Percentiles rank a stretch among this genome's conserved stretches.
Conservation (phyloP, 1,140 invertebrate species). For the Metopolophium dirhodum region DNA sequence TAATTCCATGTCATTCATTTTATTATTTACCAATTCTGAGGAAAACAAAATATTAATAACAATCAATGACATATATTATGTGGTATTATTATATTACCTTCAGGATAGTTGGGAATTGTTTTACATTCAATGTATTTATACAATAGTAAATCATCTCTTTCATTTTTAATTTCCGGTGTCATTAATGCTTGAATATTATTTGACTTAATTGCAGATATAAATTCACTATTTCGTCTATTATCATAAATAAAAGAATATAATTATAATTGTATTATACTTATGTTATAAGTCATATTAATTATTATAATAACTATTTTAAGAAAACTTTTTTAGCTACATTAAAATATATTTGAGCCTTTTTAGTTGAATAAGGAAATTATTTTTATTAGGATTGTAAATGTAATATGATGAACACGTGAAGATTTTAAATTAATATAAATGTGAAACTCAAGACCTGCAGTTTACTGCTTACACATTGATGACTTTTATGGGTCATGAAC, state of each 20-base stretch:
- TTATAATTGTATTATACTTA: no score
- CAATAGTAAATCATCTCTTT: conserved; percentile 12
- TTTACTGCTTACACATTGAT: background rate
- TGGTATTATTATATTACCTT: background rate
- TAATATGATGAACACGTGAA: no score
- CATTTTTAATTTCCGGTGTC: background rate
- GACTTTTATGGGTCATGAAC: background rate
- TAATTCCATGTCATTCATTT: conserved; percentile 34
- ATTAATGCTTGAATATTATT: conserved; percentile 14
- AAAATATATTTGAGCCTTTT: background rate
- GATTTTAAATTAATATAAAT: background rate
- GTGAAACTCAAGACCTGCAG: background rate
- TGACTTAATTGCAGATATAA: background rate
- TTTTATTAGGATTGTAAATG: no score
- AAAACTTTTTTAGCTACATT: background rate
- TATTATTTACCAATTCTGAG: background rate
- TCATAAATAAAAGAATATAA: background rate
- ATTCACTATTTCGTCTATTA: conserved; percentile 24
- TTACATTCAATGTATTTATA: background rate
- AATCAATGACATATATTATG: background rate
- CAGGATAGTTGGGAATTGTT: background rate
- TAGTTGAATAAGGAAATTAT: no score
- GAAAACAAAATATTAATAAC: background rate
- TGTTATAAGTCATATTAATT: no score
- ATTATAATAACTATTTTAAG: background rate